Evolutionary conservation across 2,888 invertebrate species (phyloP).

Genomic region (Amphipoea oculea): DNA sequence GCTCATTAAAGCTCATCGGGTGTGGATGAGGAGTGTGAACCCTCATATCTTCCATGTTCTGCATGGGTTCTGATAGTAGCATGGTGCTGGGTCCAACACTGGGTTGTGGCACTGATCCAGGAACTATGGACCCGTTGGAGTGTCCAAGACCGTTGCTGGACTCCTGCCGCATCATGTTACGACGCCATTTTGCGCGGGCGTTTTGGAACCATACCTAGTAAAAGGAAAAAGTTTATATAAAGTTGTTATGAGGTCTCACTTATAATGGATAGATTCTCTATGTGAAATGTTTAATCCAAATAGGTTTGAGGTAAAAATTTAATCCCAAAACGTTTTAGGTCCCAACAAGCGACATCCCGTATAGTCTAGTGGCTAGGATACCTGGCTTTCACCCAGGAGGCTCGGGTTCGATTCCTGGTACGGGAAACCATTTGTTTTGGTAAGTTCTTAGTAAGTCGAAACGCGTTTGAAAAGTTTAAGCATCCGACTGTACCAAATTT

Average conservation of each 20-base stretch:
- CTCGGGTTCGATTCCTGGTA: slow-evolving; percentile 93
- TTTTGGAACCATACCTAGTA: slow-evolving; percentile 99
- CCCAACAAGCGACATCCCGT: not conserved
- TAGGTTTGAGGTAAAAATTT: not conserved
- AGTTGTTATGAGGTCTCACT: too few relatives aligned
- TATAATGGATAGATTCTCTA: not conserved
- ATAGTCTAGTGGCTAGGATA: slow-evolving; percentile 92
- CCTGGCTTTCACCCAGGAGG: slow-evolving; percentile 88
- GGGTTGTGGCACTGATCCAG: slow-evolving; percentile 67
- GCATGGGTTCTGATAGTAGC: slow-evolving; percentile 79
- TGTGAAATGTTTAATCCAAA: not conserved
- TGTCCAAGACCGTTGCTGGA: slow-evolving; percentile 75
- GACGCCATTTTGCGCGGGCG: slow-evolving; percentile 99
- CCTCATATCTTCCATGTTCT: slow-evolving; percentile 83
- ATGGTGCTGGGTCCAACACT: slow-evolving; percentile 73
- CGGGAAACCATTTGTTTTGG: slow-evolving; percentile 80
- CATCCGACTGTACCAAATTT: not conserved
- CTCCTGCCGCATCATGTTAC: slow-evolving; percentile 97
- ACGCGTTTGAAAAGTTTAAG: not conserved
- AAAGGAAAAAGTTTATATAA: slow-evolving; percentile 16
- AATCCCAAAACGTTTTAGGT: not conserved
- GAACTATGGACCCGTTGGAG: slow-evolving; percentile 74
- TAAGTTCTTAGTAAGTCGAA: not conserved
- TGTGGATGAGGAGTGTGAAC: slow-evolving; percentile 83
- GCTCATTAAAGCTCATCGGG: slow-evolving; percentile 82